Base-by-base conservation (phyloP, 2,797 vertebrate genomes). In the Halcyon badia region DNA sequence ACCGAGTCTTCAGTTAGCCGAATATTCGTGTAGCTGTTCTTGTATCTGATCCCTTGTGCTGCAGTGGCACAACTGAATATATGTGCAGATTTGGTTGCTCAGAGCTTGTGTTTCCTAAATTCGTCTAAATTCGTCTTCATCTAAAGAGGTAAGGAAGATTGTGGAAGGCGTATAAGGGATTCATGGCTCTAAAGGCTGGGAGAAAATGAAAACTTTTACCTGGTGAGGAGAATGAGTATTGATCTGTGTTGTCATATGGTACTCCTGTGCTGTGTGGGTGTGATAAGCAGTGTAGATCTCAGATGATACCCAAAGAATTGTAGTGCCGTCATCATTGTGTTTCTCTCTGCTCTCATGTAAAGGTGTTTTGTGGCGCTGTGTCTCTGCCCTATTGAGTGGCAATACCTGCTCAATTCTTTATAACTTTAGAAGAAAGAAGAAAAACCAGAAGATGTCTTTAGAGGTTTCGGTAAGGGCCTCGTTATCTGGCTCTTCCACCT, bases 321-420 rank as follows among this genome's bases (percentile, higher is more conserved):
- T 2, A 7, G 28, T 76, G 37, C 57, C 0, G 0, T 75, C n/a
- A 11, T 58, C n/a, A 6, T 13, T 60, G 37, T 0, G 0, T 79
- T 66, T 82, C n/a, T 60, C 28, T 61, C 12, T 68, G 31, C 22
- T 94, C 6, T 79, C 6, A 0, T 5, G 42, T 62, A 15, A 49
- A 90, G 28, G 26, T 84, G 46, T 72, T 89, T 65, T 58, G 49
- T 75, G 42, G 42, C 2, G 3, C 35, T 60, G 5, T 18, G 17
- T 26, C 13, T 26, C 19, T 56, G 14, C 9, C 1, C 42, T 94
- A 54, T 8, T 58, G 51, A 22, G 8, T 31, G 51, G 26, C 14
- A 76, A 8, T 87, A 33, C 14, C 4, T 31, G 15, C 35, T 79
- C 37, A 31, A 11, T 66, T 78, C 15, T 65, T 89, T 33, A 17